A percentile compares a stretch with the other conserved stretches of the same genome.
Evolutionary conservation across 2,797 vertebrate species (phyloP).

Genomic region (Tachyglossus aculeatus): DNA sequence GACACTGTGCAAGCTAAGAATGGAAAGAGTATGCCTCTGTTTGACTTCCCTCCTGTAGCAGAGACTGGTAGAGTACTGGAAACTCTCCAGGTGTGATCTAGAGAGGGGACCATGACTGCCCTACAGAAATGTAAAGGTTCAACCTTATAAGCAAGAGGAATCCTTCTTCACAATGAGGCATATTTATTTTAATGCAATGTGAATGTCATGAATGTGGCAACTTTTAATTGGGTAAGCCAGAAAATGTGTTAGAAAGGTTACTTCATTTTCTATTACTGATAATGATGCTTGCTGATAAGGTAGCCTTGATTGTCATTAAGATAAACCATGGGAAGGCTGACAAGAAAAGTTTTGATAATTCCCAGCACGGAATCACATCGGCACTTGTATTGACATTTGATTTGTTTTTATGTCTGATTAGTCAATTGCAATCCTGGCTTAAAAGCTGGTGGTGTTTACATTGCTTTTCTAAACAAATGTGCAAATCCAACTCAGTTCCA

Average conservation of each 20-base stretch:
- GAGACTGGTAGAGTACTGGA: too few species aligned
- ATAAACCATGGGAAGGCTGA: neutral
- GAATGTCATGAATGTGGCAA: neutral
- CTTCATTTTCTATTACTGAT: neutral
- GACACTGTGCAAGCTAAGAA: too few species aligned
- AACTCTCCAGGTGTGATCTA: too few species aligned
- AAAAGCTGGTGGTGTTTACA: neutral
- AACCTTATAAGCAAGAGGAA: too few species aligned
- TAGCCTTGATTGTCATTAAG: neutral
- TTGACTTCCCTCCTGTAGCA: too few species aligned
- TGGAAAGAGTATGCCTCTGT: too few species aligned
- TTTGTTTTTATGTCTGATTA: constrained; percentile 15
- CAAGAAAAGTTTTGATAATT: neutral
- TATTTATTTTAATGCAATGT: constrained; percentile 8
- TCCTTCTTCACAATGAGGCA: too few species aligned
- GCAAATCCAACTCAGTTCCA: neutral
- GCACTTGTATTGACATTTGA: neutral
- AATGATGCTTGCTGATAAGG: constrained; percentile 1
- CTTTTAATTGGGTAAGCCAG: constrained; percentile 8
- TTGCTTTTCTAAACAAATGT: neutral
- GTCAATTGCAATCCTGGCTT: neutral
- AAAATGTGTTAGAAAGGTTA: constrained; percentile 2
- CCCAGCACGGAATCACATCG: neutral
- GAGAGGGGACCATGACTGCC: too few species aligned
- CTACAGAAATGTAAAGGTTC: too few species aligned